Evolutionary conservation across 2,113 vertebrate genomes (phyloP), one percentile per base, ranked within the genome.

Genomic region (Pogonocichla stellata): DNA sequence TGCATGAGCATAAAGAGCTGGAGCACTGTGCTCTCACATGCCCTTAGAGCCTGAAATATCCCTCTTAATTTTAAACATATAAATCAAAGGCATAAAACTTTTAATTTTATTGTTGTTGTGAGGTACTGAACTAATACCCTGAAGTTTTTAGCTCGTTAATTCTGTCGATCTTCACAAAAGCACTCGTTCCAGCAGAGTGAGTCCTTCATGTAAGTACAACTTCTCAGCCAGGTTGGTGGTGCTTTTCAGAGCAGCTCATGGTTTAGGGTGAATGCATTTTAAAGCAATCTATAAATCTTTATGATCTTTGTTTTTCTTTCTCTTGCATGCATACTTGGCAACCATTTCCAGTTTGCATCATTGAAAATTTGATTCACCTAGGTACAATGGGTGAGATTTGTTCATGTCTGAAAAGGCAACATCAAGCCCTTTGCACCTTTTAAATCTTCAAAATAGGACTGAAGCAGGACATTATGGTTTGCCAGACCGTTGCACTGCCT

Each of bases 221-320:
- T 65, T 89, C 42, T 54, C 89, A 77, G 89, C 66, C 78, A 72
- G 89, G 42, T 38, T 77, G 84, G 89, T 92, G 77, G 84, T 58
- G 89, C 84, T 89, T 85, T 87, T 82, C 45, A 25, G 84, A 80
- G 93, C 78, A 91, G 93, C 66, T 92, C 78, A 33, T 56, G 81
- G 95, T 88, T 95, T 80, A 91, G 93, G 90, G 74, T 95, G 95
- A 95, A 61, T 96, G 91, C 62, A 16, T 96, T 95, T 97, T 91
- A 95, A 93, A 95, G 80, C 93, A 92, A 95, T 72, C 96, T 89
- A 96, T 97, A 95, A 96, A 96, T 95, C 95, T 97, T 95, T 88
- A 95, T 95, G 78, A 89, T 92, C 93, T 92, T 91, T 96, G 89
- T 95, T 96, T 96, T 95, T 94, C 91, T 90, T 96, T 84, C 91